phyloP scores from a whole-genome alignment of 2,797 vertebrate genomes.

The Champsocephalus esox region DNA sequence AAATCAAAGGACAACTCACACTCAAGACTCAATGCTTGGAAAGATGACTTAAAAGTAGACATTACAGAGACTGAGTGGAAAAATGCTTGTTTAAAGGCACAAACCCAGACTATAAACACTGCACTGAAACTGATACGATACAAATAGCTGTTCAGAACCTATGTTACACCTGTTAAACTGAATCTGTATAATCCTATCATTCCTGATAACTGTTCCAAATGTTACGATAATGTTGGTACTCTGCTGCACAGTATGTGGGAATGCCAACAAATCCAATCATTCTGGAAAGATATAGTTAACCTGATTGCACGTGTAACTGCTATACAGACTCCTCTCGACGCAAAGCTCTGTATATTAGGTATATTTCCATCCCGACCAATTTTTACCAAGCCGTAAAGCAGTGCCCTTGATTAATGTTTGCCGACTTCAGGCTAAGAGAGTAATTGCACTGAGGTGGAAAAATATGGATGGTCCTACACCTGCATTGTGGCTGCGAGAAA shows the following conservation, averaged over 20 bases:
- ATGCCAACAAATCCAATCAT: neutral
- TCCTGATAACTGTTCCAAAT: too few species aligned
- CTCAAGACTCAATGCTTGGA: too few species aligned
- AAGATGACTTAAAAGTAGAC: too few species aligned
- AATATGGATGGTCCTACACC: neutral
- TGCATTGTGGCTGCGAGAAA: neutral
- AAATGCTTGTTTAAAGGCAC: neutral
- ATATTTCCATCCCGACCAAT: neutral
- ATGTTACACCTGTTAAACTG: neutral
- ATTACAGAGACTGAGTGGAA: neutral
- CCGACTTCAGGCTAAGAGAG: conserved; percentile 2
- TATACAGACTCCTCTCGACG: neutral
- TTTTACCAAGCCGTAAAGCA: neutral
- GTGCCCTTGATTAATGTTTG: neutral
- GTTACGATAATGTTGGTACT: too few species aligned
- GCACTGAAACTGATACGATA: neutral
- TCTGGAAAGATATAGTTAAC: neutral
- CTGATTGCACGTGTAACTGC: neutral
- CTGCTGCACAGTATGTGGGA: too few species aligned
- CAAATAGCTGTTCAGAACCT: neutral
- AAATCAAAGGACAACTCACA: too few species aligned
- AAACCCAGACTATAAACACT: neutral
- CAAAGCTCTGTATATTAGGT: neutral
- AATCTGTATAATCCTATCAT: neutral
- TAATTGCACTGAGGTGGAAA: neutral